Evolutionary conservation across 2,888 invertebrate species (phyloP), one percentile per base, ranked within the genome.

Genomic region (Thecocarcelia acutangulata): DNA sequence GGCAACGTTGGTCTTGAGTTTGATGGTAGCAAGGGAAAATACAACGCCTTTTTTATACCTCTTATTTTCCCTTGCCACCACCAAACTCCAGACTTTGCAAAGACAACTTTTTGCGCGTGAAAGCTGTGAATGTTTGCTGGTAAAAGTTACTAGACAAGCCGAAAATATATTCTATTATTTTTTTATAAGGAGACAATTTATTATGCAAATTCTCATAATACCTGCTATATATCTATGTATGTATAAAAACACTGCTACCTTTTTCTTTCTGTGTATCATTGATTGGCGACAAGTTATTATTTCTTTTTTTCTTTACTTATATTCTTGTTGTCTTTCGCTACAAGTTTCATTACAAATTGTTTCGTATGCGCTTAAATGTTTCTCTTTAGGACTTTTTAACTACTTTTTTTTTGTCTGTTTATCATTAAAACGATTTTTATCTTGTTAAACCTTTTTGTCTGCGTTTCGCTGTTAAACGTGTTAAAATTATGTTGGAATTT

Each of bases 331-430:
- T 46, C 56, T 58, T 50, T 54, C 33, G 52, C 72, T 73, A 56
- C 80, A 83, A 73, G 68, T 72, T 78, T 76, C 68, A 73, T 84
- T 83, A 85, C 83, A 85, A 85, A 85, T 84, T 83, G 83, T 83
- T 82, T 74, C 44, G 83, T 78, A 80, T 83, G 84, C 85, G 84
- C 85, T 84, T 84, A 82, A 84, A 83, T 85, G 83, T 80, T 83
- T 79, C 61, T 59, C 72, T 61, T 42, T 21, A 40, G 61, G 33
- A 58, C 72, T 83, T 83, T 79, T 64, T 74, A 77, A 76, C 77
- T 56, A 66, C 61, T 72, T 74, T 73, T 56, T 40, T 42, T 24
- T 24, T 8, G 28, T 69, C 37, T 63, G 28, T 40, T 24, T 72
- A 44, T 61, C 54, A 19, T 61, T 77, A 58, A 64, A 50, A 46